Conservation (phyloP, 2,888 invertebrate species). For the Drosophila pegasa region DNA sequence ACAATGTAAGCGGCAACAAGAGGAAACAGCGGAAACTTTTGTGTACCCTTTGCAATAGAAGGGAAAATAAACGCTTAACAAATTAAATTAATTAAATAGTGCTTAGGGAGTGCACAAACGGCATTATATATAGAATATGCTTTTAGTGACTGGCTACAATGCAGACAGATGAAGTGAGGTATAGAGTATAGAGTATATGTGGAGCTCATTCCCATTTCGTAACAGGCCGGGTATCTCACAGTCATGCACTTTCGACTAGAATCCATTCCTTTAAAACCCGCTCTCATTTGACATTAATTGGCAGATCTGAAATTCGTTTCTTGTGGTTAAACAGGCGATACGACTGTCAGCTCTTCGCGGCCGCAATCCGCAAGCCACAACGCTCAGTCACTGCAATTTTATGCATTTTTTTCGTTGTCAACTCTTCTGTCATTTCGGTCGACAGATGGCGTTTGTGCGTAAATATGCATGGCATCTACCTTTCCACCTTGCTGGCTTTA, state of each 20-base stretch:
- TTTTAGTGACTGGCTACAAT: background rate
- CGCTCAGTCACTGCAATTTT: background rate
- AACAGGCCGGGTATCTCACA: background rate
- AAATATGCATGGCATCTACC: background rate
- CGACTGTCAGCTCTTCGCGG: background rate
- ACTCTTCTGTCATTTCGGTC: background rate
- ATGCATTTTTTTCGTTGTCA: background rate
- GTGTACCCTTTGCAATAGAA: slow-evolving; percentile 16
- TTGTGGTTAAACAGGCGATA: slow-evolving; percentile 6
- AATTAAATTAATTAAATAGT: slow-evolving; percentile 34
- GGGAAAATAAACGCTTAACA: slow-evolving; percentile 18
- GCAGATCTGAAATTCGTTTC: slow-evolving; percentile 5
- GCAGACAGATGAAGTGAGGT: background rate
- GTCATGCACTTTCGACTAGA: background rate
- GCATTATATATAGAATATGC: slow-evolving; percentile 9
- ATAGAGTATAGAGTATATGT: too few species aligned
- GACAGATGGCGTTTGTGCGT: background rate
- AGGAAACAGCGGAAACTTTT: slow-evolving; percentile 3
- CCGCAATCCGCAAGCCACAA: slow-evolving; percentile 23
- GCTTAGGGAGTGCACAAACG: slow-evolving; percentile 18
- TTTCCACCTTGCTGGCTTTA: background rate
- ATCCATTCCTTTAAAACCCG: background rate
- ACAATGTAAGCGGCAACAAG: slow-evolving; percentile 12
- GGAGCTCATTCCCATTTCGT: too few species aligned
- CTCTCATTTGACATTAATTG: slow-evolving; percentile 18